Percentiles rank a stretch among this genome's conserved stretches.
phyloP scores from a whole-genome alignment of 2,888 invertebrate genomes.

The Cartodere bifasciata region DNA sequence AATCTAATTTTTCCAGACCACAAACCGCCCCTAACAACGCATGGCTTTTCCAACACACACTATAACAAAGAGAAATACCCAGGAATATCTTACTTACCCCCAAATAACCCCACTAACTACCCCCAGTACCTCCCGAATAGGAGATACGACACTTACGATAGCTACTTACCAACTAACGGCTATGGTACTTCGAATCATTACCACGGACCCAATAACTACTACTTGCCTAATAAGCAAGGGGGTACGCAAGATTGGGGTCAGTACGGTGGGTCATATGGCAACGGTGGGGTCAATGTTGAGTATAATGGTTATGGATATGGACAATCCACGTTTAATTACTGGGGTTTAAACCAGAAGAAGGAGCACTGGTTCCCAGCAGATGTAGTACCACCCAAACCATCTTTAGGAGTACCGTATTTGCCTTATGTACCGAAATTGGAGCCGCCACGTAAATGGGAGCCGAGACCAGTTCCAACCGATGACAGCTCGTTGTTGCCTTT shows the following conservation, averaged over 20 bases:
- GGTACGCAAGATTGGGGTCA: constrained; percentile 28
- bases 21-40: no score
- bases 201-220: constrained; percentile 16
- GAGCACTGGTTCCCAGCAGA: constrained; percentile 1
- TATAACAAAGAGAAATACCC: constrained; percentile 21
- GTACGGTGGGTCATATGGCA: constrained; percentile 30
- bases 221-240: constrained; percentile 27
- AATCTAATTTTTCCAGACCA: no score
- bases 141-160: constrained; percentile 7
- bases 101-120: no score
- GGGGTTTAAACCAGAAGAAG: constrained; percentile 21
- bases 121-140: no score
- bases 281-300: constrained; percentile 18
- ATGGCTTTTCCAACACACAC: constrained; percentile 19
- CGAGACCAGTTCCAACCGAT: background rate
- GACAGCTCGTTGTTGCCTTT: constrained; percentile 23
- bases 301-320: constrained; percentile 19
- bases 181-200: background rate
- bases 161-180: constrained; percentile 8
- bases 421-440: background rate
- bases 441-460: background rate
- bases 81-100: constrained; percentile 13
- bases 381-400: constrained; percentile 8
- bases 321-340: constrained; percentile 23
- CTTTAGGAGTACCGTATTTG: constrained; percentile 7